Conservation (phyloP, 2,888 invertebrate genomes). For the Cryptophagus acutangulus region DNA sequence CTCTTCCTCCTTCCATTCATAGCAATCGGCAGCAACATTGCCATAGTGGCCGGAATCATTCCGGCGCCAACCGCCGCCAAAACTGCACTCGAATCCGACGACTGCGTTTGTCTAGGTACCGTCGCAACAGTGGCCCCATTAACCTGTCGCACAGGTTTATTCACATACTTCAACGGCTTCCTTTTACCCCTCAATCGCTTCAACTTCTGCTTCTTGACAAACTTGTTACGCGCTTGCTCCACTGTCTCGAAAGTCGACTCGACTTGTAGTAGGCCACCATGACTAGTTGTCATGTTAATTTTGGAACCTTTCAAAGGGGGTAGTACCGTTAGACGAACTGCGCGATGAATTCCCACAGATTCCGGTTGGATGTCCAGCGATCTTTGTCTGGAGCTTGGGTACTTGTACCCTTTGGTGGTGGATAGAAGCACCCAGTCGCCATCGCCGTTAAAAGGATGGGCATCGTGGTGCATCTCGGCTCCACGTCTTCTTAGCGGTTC, state of each 20-base stretch:
- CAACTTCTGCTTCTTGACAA: slow-evolving; percentile 40
- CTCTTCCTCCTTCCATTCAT: slow-evolving; percentile 53
- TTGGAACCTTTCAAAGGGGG: slow-evolving; percentile 61
- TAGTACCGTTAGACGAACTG: slow-evolving; percentile 62
- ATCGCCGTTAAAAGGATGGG: slow-evolving; percentile 61
- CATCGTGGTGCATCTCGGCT: slow-evolving; percentile 49
- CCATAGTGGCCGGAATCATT: slow-evolving; percentile 76
- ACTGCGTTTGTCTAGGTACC: slow-evolving; percentile 23
- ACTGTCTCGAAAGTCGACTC: slow-evolving; percentile 67
- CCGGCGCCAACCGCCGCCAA: slow-evolving; percentile 72
- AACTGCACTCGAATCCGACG: slow-evolving; percentile 57
- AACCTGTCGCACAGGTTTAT: slow-evolving; percentile 5
- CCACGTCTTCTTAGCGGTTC: slow-evolving; percentile 32
- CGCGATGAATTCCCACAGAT: slow-evolving; percentile 35
- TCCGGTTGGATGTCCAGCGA: slow-evolving; percentile 36
- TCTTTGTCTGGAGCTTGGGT: slow-evolving; percentile 43
- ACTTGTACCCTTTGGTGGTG: slow-evolving; percentile 70
- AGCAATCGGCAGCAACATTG: slow-evolving; percentile 74
- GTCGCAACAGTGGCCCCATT: slow-evolving; percentile 16
- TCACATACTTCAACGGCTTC: slow-evolving; percentile 44
- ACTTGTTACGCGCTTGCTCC: slow-evolving; percentile 55
- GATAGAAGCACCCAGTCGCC: slow-evolving; percentile 75
- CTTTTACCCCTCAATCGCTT: slow-evolving; percentile 20
- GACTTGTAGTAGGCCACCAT: slow-evolving; percentile 70
- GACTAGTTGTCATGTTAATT: slow-evolving; percentile 62